Evolutionary conservation across 2,797 vertebrate genomes (phyloP), one percentile per base, ranked within the genome.

Genomic region (Lacerta bilineata): DNA sequence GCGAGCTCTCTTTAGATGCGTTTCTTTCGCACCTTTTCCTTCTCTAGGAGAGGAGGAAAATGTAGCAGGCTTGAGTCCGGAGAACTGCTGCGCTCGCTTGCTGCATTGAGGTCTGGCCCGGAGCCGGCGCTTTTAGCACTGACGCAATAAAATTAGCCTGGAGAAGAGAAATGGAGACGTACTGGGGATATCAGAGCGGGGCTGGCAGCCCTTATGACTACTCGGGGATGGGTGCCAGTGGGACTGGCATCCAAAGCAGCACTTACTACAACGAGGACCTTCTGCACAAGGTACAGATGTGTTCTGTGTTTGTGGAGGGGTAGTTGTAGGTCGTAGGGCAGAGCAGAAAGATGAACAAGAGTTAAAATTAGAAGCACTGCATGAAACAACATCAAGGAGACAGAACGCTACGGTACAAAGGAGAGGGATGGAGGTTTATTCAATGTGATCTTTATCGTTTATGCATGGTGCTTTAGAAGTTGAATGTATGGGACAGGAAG

Each of bases 281-380:
- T 76, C 91, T 95, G 89, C 94, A 95, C 84, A 95, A 95, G 94
- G 95, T 94, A 91, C 3, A 91, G 75, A 0, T 11, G 2, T 20
- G 43, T 8, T 8, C 9, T 68, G 71, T 66, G 25, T 18, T 4
- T 1, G 33, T 46, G 36, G 27, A 11, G 0, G 13, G 66, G 5
- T 36, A 3, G 0, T 1, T 5, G 33, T 4, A 15, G 29, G 2
- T 17, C 0, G 1, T 11, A 46, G 1, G 33, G 11, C 17, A 10
- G 23, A 50, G 41, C 1, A 72, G 27, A 39, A 8, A 39, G 55
- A 27, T 72, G 61, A 59, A 55, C 27, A 23, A 6, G 39, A 11
- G 39, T 64, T 23, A 39, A 74, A n/a, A 46, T 69, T 69, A 41
- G 27, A 83, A 68, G 27, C 10, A 33, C 2, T 18, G 64, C 20